Conservation (phyloP, 2,113 vertebrate species). For the Hippoglossus stenolepis region DNA sequence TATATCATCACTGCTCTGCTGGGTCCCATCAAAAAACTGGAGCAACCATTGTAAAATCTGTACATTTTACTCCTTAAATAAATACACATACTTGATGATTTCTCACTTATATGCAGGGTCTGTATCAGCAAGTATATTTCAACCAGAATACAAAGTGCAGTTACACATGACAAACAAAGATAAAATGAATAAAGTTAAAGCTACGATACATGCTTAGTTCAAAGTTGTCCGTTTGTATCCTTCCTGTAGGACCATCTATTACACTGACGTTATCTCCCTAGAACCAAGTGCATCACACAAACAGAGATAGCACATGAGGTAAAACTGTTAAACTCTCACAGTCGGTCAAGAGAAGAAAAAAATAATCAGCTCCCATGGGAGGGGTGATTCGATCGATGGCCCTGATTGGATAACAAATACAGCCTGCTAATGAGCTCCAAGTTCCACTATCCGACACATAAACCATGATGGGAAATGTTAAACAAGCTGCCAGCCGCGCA, state of each 20-base stretch:
- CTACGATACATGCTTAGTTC: background rate
- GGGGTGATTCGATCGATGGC: conserved; percentile 47
- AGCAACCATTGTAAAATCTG: background rate
- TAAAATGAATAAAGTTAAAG: background rate
- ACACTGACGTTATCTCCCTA: conserved; percentile 43
- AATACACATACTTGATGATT: no score
- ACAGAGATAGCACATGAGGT: conserved; percentile 43
- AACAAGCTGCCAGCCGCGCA: conserved; percentile 44
- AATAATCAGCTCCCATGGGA: conserved; percentile 23
- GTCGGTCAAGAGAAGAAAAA: conserved; percentile 20
- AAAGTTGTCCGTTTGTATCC: background rate
- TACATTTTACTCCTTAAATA: no score
- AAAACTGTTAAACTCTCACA: conserved; percentile 40
- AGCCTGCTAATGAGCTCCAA: conserved; percentile 62
- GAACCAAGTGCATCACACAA: conserved; percentile 33
- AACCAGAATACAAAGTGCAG: background rate
- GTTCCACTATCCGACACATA: conserved; percentile 31
- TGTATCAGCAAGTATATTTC: background rate
- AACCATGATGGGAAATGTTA: conserved; percentile 49
- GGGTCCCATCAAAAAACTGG: conserved; percentile 7
- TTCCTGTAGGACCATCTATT: conserved; percentile 15
- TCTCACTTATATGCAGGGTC: background rate
- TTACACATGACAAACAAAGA: background rate
- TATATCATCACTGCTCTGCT: conserved; percentile 1
- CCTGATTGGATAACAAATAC: conserved; percentile 55